A percentile compares a stretch with the other conserved stretches of the same genome.
phyloP scores from a whole-genome alignment of 2,113 vertebrate genomes.

The Chaenocephalus aceratus region DNA sequence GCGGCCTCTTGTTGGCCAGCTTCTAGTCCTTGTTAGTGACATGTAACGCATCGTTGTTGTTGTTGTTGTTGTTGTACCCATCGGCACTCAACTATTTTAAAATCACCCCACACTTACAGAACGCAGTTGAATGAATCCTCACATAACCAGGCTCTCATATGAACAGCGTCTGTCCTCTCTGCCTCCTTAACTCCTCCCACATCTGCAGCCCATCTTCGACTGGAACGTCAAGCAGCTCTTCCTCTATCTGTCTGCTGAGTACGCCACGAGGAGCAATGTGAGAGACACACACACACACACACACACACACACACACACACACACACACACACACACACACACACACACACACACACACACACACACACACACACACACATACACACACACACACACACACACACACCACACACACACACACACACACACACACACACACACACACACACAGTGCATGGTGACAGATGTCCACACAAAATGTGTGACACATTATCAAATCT shows the following conservation, averaged over 20 bases:
- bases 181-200: slow-evolving; percentile 87
- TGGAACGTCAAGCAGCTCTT: slow-evolving; percentile 99
- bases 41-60: not conserved
- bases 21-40: not conserved
- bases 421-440: not conserved
- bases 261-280: slow-evolving; percentile 96
- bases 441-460: not conserved
- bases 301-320: not conserved
- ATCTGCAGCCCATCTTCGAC: slow-evolving; percentile 97
- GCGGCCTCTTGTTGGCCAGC: not conserved
- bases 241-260: slow-evolving; percentile 97
- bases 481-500: not conserved
- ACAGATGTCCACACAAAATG: not conserved
- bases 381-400: not conserved
- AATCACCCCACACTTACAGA: no score
- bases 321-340: slow-evolving; percentile 1
- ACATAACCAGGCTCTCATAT: no score
- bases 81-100: no score
- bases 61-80: not conserved
- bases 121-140: no score
- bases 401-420: not conserved
- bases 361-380: not conserved
- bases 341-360: not conserved
- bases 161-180: not conserved
- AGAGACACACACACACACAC: slow-evolving; percentile 64